Evolutionary conservation across 1,140 invertebrate species (phyloP).

Genomic region (Ceratosolen fusciceps): DNA sequence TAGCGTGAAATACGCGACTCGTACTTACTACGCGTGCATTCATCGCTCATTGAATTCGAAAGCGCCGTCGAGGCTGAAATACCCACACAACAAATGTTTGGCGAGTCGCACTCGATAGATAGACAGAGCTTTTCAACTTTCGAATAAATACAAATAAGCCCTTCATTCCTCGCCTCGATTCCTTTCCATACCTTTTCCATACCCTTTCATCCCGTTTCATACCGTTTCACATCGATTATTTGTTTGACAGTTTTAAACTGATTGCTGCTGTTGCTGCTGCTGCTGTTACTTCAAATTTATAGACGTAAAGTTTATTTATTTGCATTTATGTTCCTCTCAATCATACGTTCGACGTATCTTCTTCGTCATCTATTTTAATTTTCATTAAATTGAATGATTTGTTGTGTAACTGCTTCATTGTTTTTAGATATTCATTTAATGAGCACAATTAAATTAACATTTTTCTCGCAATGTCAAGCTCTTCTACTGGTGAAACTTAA

Average conservation of each 20-base stretch:
- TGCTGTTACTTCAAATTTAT: too few relatives aligned
- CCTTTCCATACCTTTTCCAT: neutral
- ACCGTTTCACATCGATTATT: conserved; percentile 31
- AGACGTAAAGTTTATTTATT: neutral
- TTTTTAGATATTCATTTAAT: too few relatives aligned
- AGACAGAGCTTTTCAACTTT: conserved; percentile 47
- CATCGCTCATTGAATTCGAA: conserved; percentile 35
- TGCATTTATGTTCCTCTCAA: neutral
- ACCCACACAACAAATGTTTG: neutral
- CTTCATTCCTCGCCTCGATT: neutral
- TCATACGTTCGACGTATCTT: neutral
- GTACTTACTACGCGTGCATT: neutral
- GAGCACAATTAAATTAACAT: too few relatives aligned
- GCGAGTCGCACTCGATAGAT: neutral
- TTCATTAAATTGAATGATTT: too few relatives aligned
- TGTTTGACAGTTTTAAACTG: conserved; percentile 33
- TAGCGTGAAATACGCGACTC: neutral
- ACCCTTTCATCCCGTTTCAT: neutral
- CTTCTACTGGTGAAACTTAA: too few relatives aligned
- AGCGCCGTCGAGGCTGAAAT: conserved; percentile 7
- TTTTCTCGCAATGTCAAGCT: too few relatives aligned
- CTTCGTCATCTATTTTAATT: neutral
- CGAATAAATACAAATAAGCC: conserved; percentile 39
- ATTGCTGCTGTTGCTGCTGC: neutral
- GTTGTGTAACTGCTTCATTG: too few relatives aligned